Evolutionary conservation across 2,797 vertebrate genomes (phyloP), one percentile per base, ranked within the genome.

Genomic region (Bradypus variegatus): DNA sequence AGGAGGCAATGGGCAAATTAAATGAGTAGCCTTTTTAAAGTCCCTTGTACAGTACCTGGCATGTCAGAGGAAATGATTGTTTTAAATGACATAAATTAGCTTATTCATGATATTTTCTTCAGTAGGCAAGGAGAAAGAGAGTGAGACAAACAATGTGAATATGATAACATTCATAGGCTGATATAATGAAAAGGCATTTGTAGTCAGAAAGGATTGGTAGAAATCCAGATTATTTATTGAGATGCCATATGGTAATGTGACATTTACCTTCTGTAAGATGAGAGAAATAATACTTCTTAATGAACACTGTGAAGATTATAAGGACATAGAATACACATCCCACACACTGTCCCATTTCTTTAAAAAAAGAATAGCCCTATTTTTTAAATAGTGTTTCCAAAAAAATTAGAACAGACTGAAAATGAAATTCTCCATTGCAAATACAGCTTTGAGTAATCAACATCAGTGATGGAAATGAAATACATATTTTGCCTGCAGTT

Each of bases 371-470:
- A 69, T 6, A 23, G 10, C 31, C 1, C 3, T 6, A 60, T 53
- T 87, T 13, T 82, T 58, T 58, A 62, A 89, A 62, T 38, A 70
- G 5, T 58, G 38, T 81, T 88, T 91, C 69, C n/a, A 89, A 93
- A 91, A 93, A 91, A 85, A 16, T 90, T 83, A 72, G 45, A 91
- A 78, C 33, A 77, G 33, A 8, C 21, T 31, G 33, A 84, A 93
- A 90, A 58, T 69, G 5, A 90, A 79, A 88, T 67, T 50, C 15
- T 62, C 29, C 72, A 67, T 36, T 87, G 38, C 27, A 78, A 77
- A 60, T 50, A 55, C 69, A 64, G 29, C 55, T 89, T 81, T 79
- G 75, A 94, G 33, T 77, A 48, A 81, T 41, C 86, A 62, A 85
- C 10, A 48, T 84, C 45, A 41, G 45, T 53, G 64, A 75, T 27